Percentiles rank a stretch among this genome's conserved stretches.
These are phyloP conservation scores for Marisa cornuarietis DNA, from an alignment of 1,140 invertebrate genomes.

Conservation along the genomic window DNA sequence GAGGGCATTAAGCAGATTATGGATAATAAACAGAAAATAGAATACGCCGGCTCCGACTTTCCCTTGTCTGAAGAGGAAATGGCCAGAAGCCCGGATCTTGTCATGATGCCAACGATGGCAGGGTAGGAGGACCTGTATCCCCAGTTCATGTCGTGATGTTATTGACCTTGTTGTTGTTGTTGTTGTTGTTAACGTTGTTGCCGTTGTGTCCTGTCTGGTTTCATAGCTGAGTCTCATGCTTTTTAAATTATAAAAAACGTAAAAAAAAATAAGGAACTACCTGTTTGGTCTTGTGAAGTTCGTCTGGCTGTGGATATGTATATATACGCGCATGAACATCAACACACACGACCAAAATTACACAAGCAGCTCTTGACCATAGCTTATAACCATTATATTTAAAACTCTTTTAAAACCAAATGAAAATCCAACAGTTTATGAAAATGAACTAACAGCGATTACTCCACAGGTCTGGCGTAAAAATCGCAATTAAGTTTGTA, in stretches of 20 bases:
- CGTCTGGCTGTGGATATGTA: too few species aligned
- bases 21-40: constrained; percentile 21
- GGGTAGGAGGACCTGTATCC: constrained; percentile 35
- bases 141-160: neutral
- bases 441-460: too few species aligned
- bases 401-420: too few species aligned
- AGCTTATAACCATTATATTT: too few species aligned
- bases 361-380: too few species aligned
- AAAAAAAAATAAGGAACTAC: neutral
- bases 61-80: constrained; percentile 22
- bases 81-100: constrained; percentile 32
- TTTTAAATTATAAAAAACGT: neutral
- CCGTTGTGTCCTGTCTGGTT: neutral
- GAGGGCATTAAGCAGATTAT: constrained; percentile 35
- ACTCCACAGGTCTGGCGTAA: too few species aligned
- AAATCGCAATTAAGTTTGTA: too few species aligned
- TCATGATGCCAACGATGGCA: constrained; percentile 49
- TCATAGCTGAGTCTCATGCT: neutral
- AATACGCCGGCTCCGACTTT: constrained; percentile 48
- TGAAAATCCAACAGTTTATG: too few species aligned
- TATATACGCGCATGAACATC: too few species aligned
- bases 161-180: too few species aligned
- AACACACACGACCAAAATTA: too few species aligned
- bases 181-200: neutral
- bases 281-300: neutral